Evolutionary conservation across 2,797 vertebrate species (phyloP), one percentile per base, ranked within the genome.

Genomic region (Typhlichthys subterraneus): DNA sequence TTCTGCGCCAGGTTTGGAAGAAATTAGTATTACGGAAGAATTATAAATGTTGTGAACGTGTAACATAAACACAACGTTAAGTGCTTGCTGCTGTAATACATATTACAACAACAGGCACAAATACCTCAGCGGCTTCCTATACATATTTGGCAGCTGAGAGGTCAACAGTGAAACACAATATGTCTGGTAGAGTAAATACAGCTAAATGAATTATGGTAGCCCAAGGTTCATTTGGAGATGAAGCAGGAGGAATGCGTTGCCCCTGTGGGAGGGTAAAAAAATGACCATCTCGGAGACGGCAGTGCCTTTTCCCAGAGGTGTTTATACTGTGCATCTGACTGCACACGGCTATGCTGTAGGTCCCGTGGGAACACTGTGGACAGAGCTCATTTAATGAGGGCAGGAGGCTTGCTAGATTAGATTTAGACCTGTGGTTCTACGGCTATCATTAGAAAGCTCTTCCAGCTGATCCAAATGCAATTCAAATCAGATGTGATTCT

Each of bases 131-230:
- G 69, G 68, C 52, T 67, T 75, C 69, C 61, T 68, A 23, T 23
- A 72, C 67, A 31, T 12, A 54, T 65, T 75, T 85, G 80, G 79
- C 79, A 49, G 2, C 1, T 66, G 59, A 45, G 81, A 72, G 63
- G 72, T 87, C 78, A 82, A 85, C 84, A 85, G 69, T 65, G 82
- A 83, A 88, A 87, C 63, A 55, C 59, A 65, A 85, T 83, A 85
- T 65, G 69, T 87, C 82, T 69, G 64, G 52, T 53, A 62, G 70
- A 53, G 75, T 81, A 88, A 84, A 89, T 83, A 86, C 49, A 3
- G 64, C 79, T 33, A 46, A 73, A 75, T 53, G 61, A 70, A 61
- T 80, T 81, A 57, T 70, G 66, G 45, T 67, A 17, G 55, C 45
- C 17, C 19, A 60, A 55, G 71, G 75, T 68, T 61, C 4, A 72